Percentiles rank a stretch among this genome's conserved stretches.
Evolutionary conservation across 2,797 vertebrate species (phyloP).

Genomic region (Morus bassanus): DNA sequence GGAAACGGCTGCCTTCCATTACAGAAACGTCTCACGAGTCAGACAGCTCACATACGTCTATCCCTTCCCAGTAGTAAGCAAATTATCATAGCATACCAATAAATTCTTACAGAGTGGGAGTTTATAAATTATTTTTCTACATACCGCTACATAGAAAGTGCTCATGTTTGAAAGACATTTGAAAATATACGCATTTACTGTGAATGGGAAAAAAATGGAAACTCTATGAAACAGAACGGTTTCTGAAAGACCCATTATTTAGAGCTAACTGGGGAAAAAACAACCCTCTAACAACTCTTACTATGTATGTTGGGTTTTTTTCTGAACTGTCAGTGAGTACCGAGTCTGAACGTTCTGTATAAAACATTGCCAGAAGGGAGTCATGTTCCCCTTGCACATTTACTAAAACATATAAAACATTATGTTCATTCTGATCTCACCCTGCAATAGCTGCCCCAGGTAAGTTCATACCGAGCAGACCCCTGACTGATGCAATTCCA

Average conservation of each 20-base stretch:
- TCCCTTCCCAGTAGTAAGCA: background rate
- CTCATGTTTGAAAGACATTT: background rate
- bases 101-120: background rate
- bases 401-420: background rate
- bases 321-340: background rate
- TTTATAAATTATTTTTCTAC: background rate
- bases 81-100: background rate
- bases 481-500: background rate
- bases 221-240: background rate
- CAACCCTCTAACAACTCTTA: background rate
- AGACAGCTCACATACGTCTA: no score
- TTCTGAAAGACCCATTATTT: background rate
- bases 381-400: background rate
- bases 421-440: rapidly evolving
- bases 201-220: background rate
- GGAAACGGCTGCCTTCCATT: rapidly evolving
- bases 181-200: background rate
- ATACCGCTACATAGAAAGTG: background rate
- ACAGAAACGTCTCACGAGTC: background rate
- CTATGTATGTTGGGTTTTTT: background rate
- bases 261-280: background rate
- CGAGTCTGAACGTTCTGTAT: background rate
- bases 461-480: background rate
- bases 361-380: background rate
- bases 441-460: background rate